A percentile compares a stretch with the other conserved stretches of the same genome.
Evolutionary conservation across 1,140 invertebrate genomes (phyloP).

Genomic region (Acyrthosiphon pisum): DNA sequence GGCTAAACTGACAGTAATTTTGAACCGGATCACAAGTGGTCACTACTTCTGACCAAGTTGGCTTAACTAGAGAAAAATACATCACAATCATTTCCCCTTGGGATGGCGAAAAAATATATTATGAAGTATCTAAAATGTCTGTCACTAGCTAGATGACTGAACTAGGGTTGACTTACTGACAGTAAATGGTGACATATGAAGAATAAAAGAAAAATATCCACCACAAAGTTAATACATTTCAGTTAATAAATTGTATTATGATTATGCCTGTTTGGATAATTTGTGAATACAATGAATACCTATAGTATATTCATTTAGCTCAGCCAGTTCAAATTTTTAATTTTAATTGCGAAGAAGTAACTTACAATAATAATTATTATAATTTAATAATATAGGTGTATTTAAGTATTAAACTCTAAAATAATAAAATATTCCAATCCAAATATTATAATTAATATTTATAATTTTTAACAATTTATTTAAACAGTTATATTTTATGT

Average conservation of each 20-base stretch:
- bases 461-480: too few relatives aligned
- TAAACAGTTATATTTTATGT: not conserved
- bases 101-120: not conserved
- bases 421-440: too few relatives aligned
- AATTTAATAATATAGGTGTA: too few relatives aligned
- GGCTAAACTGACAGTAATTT: not conserved
- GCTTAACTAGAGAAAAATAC: not conserved
- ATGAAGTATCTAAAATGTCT: not conserved
- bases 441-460: not conserved
- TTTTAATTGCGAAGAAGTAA: too few relatives aligned
- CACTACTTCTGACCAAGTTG: not conserved
- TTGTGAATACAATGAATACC: not conserved
- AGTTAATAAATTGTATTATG: not conserved
- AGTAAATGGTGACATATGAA: rapidly evolving
- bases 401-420: not conserved
- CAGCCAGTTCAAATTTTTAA: too few relatives aligned
- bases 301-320: too few relatives aligned
- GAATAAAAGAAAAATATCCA: not conserved
- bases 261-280: not conserved
- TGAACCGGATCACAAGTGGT: not conserved
- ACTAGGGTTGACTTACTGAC: not conserved
- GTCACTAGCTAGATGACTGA: not conserved
- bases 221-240: not conserved
- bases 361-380: too few relatives aligned
- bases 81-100: not conserved